phyloP scores from a whole-genome alignment of 2,888 invertebrate species.

The Punctoribates punctum region DNA sequence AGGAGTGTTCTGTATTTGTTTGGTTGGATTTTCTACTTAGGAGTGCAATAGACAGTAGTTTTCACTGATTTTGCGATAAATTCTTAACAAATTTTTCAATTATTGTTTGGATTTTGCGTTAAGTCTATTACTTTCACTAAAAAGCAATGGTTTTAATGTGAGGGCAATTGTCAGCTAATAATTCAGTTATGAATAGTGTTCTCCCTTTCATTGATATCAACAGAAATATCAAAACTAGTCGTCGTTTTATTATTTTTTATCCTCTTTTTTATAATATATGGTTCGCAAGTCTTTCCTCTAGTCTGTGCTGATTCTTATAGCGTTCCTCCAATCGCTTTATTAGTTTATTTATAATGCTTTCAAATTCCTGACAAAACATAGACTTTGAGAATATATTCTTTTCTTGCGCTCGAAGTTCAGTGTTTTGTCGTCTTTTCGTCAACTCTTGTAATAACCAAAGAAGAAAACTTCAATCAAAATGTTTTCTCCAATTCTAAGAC shows the following conservation, averaged over 20 bases:
- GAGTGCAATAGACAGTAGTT: conserved; percentile 28
- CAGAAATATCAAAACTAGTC: not conserved
- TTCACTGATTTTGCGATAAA: not conserved
- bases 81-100: not conserved
- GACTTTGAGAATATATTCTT: no score
- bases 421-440: no score
- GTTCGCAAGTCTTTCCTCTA: conserved; percentile 16
- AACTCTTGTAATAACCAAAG: no score
- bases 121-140: not conserved
- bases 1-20: not conserved
- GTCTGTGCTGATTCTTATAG: conserved; percentile 7
- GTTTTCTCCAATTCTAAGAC: no score
- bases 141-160: conserved; percentile 4
- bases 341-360: conserved; percentile 7
- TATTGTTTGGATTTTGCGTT: not conserved
- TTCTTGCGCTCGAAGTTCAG: no score
- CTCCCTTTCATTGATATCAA: not conserved
- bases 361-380: not conserved
- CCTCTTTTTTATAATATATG: not conserved
- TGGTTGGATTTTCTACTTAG: not conserved
- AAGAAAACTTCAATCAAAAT: no score
- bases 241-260: not conserved
- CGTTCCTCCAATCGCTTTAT: conserved; percentile 10
- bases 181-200: not conserved
- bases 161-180: not conserved